A percentile compares a stretch with the other conserved stretches of the same genome.
Conservation (phyloP, 2,797 vertebrate genomes). For the Bradypus variegatus region DNA sequence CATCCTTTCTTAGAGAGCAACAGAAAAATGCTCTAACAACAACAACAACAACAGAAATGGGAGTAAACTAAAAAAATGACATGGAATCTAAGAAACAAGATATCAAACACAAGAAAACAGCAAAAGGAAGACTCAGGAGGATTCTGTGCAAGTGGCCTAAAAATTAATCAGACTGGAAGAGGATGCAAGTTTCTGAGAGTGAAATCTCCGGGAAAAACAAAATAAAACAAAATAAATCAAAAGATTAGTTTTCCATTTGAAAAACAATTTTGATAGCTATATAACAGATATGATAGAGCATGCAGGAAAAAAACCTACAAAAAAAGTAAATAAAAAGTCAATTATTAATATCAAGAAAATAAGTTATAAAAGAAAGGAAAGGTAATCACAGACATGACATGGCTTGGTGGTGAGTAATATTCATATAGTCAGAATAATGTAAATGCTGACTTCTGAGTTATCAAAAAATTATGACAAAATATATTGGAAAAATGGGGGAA, state of each 20-base stretch:
- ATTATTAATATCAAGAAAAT: neutral
- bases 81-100: neutral
- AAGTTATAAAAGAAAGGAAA: neutral
- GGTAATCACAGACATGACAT: neutral
- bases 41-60: neutral
- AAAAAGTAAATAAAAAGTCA: slow-evolving; percentile 11
- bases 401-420: neutral
- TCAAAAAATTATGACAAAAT: neutral
- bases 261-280: neutral
- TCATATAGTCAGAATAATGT: neutral
- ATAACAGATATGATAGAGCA: neutral
- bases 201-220: neutral
- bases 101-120: neutral
- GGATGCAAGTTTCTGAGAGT: neutral
- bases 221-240: neutral
- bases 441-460: neutral
- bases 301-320: neutral
- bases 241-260: neutral
- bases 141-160: neutral
- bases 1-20: neutral
- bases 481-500: neutral
- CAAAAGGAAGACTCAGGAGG: neutral
- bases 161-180: neutral
- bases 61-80: neutral
- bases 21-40: neutral